These are phyloP conservation scores for Belgica antarctica DNA, from an alignment of 2,888 invertebrate species.

Conservation along the genomic window DNA sequence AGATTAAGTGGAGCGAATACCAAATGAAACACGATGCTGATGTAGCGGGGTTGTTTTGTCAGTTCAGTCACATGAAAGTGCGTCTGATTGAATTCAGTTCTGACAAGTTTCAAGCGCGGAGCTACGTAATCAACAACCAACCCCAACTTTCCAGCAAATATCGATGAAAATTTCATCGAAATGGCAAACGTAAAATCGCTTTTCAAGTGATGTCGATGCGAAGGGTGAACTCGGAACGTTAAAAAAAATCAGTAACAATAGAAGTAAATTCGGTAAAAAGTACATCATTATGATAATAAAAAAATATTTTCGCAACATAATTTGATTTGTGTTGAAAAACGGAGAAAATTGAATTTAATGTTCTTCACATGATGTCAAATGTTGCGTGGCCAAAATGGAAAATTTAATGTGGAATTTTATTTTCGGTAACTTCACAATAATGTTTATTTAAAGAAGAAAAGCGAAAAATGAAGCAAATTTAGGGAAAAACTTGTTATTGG, in stretches of 20 bases:
- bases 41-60: no score
- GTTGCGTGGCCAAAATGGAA: constrained; percentile 34
- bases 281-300: constrained; percentile 43
- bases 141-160: not conserved
- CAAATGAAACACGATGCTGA: no score
- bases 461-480: no score
- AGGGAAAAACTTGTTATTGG: constrained; percentile 30
- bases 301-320: constrained; percentile 40
- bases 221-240: not conserved
- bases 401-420: constrained; percentile 14
- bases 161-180: not conserved
- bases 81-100: no score
- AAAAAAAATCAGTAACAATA: constrained; percentile 40
- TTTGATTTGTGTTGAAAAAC: constrained; percentile 39
- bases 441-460: constrained; percentile 42
- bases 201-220: not conserved
- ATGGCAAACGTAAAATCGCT: not conserved
- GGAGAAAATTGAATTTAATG: constrained; percentile 42
- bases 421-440: constrained; percentile 40
- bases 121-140: not conserved
- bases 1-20: not conserved
- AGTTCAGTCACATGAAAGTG: no score
- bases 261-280: constrained; percentile 40
- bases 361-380: constrained; percentile 43
- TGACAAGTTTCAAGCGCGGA: no score